phyloP scores from a whole-genome alignment of 1,140 invertebrate species.

The Bombus sylvicola region DNA sequence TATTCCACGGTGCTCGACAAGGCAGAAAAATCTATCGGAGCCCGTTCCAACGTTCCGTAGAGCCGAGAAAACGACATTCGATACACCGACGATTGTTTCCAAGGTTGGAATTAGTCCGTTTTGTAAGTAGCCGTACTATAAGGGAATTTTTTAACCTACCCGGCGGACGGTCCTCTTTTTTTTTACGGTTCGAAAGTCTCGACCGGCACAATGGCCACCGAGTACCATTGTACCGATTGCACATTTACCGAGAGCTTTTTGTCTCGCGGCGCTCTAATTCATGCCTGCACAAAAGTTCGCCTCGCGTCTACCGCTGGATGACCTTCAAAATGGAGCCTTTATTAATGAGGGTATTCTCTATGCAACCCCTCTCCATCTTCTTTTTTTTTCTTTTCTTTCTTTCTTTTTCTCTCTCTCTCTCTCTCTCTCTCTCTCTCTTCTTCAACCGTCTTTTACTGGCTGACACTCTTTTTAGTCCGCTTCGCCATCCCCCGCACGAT shows the following conservation, averaged over 20 bases:
- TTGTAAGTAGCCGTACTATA: conserved; percentile 36
- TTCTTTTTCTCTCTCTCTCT: no score
- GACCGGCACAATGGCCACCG: conserved; percentile 27
- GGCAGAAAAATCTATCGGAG: not conserved
- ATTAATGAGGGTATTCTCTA: conserved; percentile 72
- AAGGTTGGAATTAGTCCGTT: conserved; percentile 23
- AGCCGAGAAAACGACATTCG: conserved; percentile 18
- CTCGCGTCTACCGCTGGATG: conserved; percentile 53
- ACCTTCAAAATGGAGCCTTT: conserved; percentile 67
- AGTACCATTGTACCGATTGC: conserved; percentile 54
- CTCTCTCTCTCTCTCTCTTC: not conserved
- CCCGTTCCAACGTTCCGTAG: not conserved
- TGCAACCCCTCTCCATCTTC: conserved; percentile 19
- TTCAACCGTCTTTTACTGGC: conserved; percentile 43
- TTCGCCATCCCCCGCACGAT: conserved; percentile 17
- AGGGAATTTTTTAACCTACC: not conserved
- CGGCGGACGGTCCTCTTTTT: not conserved
- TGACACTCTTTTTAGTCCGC: conserved; percentile 50
- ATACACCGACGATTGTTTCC: conserved; percentile 12
- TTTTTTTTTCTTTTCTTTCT: not conserved
- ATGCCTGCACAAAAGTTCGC: conserved; percentile 59
- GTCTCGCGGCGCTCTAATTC: conserved; percentile 61
- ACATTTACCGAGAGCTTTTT: conserved; percentile 57
- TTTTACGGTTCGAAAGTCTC: conserved; percentile 20
- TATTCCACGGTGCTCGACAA: not conserved